A percentile compares a stretch with the other conserved stretches of the same genome.
These are phyloP conservation scores for Hycleus phaleratus DNA, from an alignment of 1,140 invertebrate genomes.

Conservation along the genomic window DNA sequence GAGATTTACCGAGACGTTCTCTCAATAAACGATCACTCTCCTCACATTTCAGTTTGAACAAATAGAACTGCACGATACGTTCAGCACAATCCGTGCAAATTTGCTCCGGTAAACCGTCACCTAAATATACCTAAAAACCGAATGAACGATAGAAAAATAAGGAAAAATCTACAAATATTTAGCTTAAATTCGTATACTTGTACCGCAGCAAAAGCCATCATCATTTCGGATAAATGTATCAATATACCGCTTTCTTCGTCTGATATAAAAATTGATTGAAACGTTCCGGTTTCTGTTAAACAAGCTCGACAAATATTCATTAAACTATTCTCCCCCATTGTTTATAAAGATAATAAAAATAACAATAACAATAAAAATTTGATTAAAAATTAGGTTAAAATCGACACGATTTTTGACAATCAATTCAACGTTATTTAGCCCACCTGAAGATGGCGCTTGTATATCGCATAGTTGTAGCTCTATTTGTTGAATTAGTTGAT, in stretches of 20 bases:
- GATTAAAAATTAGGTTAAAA: slow-evolving; percentile 3
- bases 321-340: slow-evolving; percentile 29
- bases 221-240: slow-evolving; percentile 44
- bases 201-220: slow-evolving; percentile 47
- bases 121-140: slow-evolving; percentile 42
- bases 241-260: slow-evolving; percentile 23
- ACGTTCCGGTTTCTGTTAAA: slow-evolving; percentile 32
- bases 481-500: not conserved
- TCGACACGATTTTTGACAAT: slow-evolving; percentile 29
- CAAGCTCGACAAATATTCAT: slow-evolving; percentile 33
- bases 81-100: slow-evolving; percentile 53
- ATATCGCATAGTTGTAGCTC: not conserved
- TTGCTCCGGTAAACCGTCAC: slow-evolving; percentile 55
- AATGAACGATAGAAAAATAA: slow-evolving; percentile 5
- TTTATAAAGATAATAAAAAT: slow-evolving; percentile 12
- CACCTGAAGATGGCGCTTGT: not conserved
- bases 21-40: slow-evolving; percentile 49
- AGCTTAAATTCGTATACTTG: slow-evolving; percentile 38
- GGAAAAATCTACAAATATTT: not conserved
- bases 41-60: slow-evolving; percentile 57
- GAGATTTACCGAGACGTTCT: slow-evolving; percentile 42
- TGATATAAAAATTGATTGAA: slow-evolving; percentile 33
- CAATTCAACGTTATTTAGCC: slow-evolving; percentile 21
- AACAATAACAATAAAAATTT: too few species aligned
- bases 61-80: slow-evolving; percentile 53